A percentile compares a stretch with the other conserved stretches of the same genome.
These are phyloP conservation scores for Platichthys stellatus DNA, from an alignment of 2,113 vertebrate species.

Conservation along the genomic window DNA sequence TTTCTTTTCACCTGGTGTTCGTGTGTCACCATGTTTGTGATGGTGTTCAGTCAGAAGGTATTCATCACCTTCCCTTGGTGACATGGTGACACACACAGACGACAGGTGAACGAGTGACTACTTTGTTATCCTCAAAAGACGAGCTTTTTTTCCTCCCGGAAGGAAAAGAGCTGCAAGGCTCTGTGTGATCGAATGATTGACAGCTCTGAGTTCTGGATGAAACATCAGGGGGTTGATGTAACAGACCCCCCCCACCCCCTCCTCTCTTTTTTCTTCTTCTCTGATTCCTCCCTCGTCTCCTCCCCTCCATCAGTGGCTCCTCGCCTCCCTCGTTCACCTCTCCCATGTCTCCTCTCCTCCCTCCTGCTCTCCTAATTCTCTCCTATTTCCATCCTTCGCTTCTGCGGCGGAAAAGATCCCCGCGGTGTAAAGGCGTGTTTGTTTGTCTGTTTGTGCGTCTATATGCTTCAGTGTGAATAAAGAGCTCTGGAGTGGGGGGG, in stretches of 20 bases:
- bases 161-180: background rate
- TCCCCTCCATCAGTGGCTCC: constrained; percentile 20
- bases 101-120: background rate
- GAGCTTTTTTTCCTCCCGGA: background rate
- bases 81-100: background rate
- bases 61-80: background rate
- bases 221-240: constrained; percentile 53
- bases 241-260: constrained; percentile 20
- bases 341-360: constrained; percentile 1
- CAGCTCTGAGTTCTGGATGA: constrained; percentile 39
- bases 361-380: constrained; percentile 26
- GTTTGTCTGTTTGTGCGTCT: background rate
- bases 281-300: constrained; percentile 31
- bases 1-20: no score
- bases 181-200: constrained; percentile 15
- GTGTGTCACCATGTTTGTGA: background rate
- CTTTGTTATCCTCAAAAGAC: background rate
- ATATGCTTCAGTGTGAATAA: background rate
- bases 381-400: constrained; percentile 35
- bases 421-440: constrained; percentile 1
- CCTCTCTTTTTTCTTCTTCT: constrained; percentile 6
- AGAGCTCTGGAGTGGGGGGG: background rate
- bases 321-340: constrained; percentile 9
- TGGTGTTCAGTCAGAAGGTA: no score
- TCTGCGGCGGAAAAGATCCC: constrained; percentile 20